These are phyloP conservation scores for Nycticryphes semicollaris DNA, from an alignment of 2,113 vertebrate species.

Conservation along the genomic window DNA sequence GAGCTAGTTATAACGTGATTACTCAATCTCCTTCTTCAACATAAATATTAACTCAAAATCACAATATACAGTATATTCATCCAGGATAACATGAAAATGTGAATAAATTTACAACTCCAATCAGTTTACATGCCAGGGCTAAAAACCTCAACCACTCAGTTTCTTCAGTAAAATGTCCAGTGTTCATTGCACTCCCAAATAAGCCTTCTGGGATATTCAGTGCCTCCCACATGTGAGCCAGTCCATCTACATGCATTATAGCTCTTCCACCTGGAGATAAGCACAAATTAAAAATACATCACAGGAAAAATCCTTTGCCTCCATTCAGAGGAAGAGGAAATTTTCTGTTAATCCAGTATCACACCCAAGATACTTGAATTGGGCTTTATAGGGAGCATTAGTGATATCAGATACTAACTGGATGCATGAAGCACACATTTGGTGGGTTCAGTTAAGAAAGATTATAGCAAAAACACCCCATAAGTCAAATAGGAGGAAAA, in stretches of 20 bases:
- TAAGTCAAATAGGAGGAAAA: background rate
- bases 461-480: background rate
- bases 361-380: background rate
- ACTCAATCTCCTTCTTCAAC: background rate
- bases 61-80: background rate
- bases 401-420: background rate
- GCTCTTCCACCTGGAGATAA: slow-evolving; percentile 39
- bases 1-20: background rate
- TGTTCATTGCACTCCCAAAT: slow-evolving; percentile 57
- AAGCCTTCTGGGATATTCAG: slow-evolving; percentile 58
- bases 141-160: slow-evolving; percentile 69
- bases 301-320: background rate
- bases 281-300: background rate
- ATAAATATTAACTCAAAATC: background rate
- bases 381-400: background rate
- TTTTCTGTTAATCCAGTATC: background rate
- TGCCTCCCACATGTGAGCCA: slow-evolving; percentile 60
- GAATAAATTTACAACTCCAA: slow-evolving; percentile 56
- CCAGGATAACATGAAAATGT: background rate
- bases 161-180: slow-evolving; percentile 61
- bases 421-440: background rate
- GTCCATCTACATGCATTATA: slow-evolving; percentile 28
- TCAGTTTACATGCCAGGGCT: slow-evolving; percentile 55
- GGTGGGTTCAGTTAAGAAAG: background rate
- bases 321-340: background rate